These are phyloP conservation scores for Dasyornis broadbenti DNA, from an alignment of 2,113 vertebrate species.

Conservation along the genomic window DNA sequence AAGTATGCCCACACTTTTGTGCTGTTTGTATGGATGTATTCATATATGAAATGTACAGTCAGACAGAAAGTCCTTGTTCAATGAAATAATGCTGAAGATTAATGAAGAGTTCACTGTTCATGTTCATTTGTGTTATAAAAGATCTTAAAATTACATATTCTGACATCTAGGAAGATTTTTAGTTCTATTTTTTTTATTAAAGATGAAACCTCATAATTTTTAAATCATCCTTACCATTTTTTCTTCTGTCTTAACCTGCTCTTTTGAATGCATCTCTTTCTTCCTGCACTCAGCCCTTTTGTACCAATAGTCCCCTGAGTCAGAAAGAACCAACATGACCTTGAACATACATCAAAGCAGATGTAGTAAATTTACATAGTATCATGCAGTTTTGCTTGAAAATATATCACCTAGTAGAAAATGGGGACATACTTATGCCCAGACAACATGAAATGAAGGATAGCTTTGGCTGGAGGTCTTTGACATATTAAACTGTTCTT, in stretches of 20 bases:
- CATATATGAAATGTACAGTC: not conserved
- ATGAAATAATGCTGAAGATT: not conserved
- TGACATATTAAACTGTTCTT: constrained; percentile 5
- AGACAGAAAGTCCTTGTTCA: not conserved
- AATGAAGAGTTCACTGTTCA: not conserved
- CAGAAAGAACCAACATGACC: constrained; percentile 18
- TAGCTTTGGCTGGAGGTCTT: not conserved
- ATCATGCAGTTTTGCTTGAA: constrained; percentile 22
- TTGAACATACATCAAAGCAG: not conserved
- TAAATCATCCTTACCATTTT: not conserved
- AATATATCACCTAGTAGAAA: constrained; percentile 29
- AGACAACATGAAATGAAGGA: constrained; percentile 8
- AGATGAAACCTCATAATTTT: not conserved
- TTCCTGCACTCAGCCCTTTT: not conserved
- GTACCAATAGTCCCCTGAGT: not conserved
- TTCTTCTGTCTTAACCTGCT: not conserved
- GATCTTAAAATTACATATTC: not conserved
- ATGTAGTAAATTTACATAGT: constrained; percentile 37
- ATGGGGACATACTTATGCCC: not conserved
- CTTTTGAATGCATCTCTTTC: not conserved
- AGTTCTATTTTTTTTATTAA: not conserved
- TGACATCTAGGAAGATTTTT: not conserved
- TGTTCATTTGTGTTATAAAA: not conserved
- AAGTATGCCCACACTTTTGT: not conserved
- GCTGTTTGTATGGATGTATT: rapidly evolving